phyloP scores from a whole-genome alignment of 1,140 invertebrate species.

The Nasonia giraulti region DNA sequence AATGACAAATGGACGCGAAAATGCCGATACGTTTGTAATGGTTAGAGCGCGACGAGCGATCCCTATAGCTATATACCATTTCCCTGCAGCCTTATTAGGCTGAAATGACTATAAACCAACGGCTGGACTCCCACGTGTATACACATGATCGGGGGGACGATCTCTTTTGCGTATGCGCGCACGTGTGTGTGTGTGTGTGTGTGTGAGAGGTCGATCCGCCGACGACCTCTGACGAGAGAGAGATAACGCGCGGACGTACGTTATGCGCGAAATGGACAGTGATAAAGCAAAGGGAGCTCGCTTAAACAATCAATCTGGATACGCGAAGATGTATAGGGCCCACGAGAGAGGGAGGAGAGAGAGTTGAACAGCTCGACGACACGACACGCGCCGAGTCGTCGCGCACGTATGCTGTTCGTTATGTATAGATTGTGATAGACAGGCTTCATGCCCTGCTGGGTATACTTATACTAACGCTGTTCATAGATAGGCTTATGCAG shows the following conservation, averaged over 20 bases:
- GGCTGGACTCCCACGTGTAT: neutral
- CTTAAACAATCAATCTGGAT: conserved; percentile 20
- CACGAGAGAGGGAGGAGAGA: neutral
- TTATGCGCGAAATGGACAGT: conserved; percentile 14
- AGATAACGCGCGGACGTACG: neutral
- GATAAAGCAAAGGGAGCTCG: neutral
- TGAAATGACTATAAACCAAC: neutral
- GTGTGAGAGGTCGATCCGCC: too few relatives aligned
- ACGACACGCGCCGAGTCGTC: neutral
- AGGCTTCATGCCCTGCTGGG: neutral
- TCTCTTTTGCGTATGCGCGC: too few relatives aligned
- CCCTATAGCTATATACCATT: neutral
- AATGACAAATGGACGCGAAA: conserved; percentile 46
- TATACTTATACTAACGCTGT: too few relatives aligned
- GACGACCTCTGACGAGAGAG: neutral
- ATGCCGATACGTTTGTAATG: conserved; percentile 36
- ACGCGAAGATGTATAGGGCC: neutral
- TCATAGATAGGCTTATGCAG: too few relatives aligned
- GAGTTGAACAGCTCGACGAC: neutral
- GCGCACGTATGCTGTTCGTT: neutral
- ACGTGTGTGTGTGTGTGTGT: too few relatives aligned
- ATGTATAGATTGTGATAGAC: neutral
- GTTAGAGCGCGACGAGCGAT: neutral
- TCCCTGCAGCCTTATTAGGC: conserved; percentile 17
- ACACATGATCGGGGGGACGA: too few relatives aligned